phyloP scores from a whole-genome alignment of 2,888 invertebrate genomes.

The Oconnorella tubifera region DNA sequence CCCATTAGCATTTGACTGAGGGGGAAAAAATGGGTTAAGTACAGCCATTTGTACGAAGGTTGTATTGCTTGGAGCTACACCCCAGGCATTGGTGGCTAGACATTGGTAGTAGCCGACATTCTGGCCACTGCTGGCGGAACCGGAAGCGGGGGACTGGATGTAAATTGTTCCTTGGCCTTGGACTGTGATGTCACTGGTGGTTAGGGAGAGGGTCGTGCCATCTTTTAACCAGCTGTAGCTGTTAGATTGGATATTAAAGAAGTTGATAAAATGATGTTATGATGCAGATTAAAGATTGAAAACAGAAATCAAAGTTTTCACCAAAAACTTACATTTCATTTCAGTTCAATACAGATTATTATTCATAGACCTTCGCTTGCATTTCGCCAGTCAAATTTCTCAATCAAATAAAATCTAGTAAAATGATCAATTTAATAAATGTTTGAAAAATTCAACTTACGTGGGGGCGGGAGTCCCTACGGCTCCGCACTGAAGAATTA shows the following conservation, averaged over 20 bases:
- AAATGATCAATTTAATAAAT: too few relatives aligned
- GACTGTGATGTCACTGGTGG: neutral
- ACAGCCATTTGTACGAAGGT: neutral
- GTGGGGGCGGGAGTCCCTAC: neutral
- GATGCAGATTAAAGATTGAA: too few relatives aligned
- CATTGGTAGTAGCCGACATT: slow-evolving; percentile 4
- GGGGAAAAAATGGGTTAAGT: neutral
- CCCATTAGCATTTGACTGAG: neutral
- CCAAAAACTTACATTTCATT: too few relatives aligned
- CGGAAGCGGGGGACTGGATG: neutral
- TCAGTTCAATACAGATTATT: too few relatives aligned
- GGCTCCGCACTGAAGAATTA: neutral
- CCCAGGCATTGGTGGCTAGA: neutral
- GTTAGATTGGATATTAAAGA: neutral
- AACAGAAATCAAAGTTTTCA: too few relatives aligned
- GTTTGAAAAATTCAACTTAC: too few relatives aligned
- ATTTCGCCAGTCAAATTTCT: too few relatives aligned
- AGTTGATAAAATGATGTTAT: neutral
- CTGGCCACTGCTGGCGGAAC: neutral
- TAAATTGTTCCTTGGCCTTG: neutral
- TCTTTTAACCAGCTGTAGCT: neutral
- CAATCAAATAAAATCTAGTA: too few relatives aligned
- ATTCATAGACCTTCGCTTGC: too few relatives aligned
- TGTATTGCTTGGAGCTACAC: neutral
- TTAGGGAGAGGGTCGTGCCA: neutral